Percentiles rank a stretch among this genome's conserved stretches.
Conservation (phyloP, 2,888 invertebrate genomes). For the Agrilus cyanescens region DNA sequence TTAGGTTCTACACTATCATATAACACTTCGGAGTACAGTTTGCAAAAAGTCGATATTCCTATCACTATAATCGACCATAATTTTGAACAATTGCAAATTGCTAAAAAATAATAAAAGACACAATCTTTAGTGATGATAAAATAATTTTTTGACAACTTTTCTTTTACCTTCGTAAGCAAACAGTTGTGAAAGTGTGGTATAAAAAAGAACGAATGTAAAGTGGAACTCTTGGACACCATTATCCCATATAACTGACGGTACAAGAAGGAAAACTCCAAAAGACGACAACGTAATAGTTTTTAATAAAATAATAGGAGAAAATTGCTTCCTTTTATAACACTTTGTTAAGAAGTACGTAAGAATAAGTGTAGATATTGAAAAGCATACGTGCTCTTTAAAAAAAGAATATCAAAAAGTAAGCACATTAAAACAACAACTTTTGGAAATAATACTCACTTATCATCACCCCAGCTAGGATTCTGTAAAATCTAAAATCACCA, state of each 20-base stretch:
- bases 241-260: conserved; percentile 56
- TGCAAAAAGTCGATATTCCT: conserved; percentile 17
- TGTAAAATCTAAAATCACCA: conserved; percentile 29
- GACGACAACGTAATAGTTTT: conserved; percentile 50
- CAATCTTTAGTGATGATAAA: not conserved
- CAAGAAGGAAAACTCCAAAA: conserved; percentile 45
- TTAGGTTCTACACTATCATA: conserved; percentile 5
- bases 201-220: conserved; percentile 48
- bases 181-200: conserved; percentile 50
- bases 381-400: too few species aligned
- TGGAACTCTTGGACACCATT: conserved; percentile 35
- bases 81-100: conserved; percentile 42
- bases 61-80: conserved; percentile 29
- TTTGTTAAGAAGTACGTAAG: conserved; percentile 8
- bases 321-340: not conserved
- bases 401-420: too few species aligned
- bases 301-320: conserved; percentile 29
- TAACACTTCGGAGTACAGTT: conserved; percentile 6
- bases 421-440: too few species aligned
- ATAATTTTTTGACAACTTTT: too few species aligned
- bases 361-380: conserved; percentile 5
- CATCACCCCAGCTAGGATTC: conserved; percentile 21
- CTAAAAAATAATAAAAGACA: conserved; percentile 33
- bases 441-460: conserved; percentile 19
- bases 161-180: conserved; percentile 51